Base-by-base conservation (phyloP, 2,797 vertebrate species). In the Discoglossus pictus region DNA sequence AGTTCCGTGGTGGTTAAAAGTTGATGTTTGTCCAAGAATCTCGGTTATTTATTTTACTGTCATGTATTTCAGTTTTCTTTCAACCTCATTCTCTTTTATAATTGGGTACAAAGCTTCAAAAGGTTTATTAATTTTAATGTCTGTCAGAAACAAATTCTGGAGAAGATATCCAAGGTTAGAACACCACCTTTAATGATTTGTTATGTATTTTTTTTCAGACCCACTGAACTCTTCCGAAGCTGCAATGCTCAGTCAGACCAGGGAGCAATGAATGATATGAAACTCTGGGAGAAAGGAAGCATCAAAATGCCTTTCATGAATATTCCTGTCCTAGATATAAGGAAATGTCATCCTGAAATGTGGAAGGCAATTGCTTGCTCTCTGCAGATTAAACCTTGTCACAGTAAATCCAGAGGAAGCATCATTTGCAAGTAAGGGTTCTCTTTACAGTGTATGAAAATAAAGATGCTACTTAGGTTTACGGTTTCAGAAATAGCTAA, bases 271-370 rank as follows among this genome's bases (percentile, higher is more conserved):
- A 99, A 92, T 47, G 97, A 99, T 82, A 95, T 99, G 84, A 98
- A 95, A 79, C 88, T 99, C 2, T 99, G 97, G 97, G 96, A 96
- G 77, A 98, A 97, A 25, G 97, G 97, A 15, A 97, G 90, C 10
- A 99, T 99, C 79, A 94, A 94, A 87, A 99, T 99, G 97, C 97
- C 95, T 0, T 94, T 97, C 78, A 98, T 98, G 92, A 97, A 91
- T 84, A 98, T 99, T 74, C 97, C 97, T 0, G 97, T 99, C 74
- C 88, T 96, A 73, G 95, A 99, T 83, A 99, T 99, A 78, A 89
- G 89, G 75, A 96, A 92, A 79, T 99, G 97, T 78, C 91, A 91
- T 1, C 96, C 96, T 0, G 93, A 98, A 81, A 95, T 93, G 90
- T 99, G 97, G 97, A 99, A 98, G 74, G 94, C 97, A 0, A 89